Base-by-base conservation (phyloP, 2,113 vertebrate genomes). In the Sula dactylatra region DNA sequence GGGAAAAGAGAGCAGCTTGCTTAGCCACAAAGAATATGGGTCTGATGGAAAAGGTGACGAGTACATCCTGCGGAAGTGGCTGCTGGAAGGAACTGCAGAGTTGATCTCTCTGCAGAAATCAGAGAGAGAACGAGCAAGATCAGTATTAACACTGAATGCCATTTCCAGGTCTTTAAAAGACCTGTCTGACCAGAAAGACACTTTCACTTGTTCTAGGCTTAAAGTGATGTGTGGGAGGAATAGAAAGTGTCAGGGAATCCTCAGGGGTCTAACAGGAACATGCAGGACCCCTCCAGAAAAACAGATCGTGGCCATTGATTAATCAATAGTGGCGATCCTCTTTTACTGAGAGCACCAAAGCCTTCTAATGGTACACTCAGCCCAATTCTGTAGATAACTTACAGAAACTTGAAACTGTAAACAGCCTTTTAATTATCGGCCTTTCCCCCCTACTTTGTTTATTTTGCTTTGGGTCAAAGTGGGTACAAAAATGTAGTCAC, bases 21-120 rank as follows among this genome's bases (percentile, higher is more conserved):
- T 58, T 3, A 84, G 88, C 95, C 88, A 49, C 93, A 72, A 32
- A 78, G 25, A 26, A 9, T 7, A 7, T 0, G 19, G 21, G 50
- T 44, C 64, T 79, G 73, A 29, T 5, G 0, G 76, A 26, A 54
- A 24, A 66, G 45, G 66, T 6, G 0, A 54, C 3, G 2, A 86
- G 79, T n/a, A 34, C 79, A 50, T 90, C 84, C 97, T 91, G 94
- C 7, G 69, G 93, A 85, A 91, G 85, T 42, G 90, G 86, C 52
- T 82, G 73, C 61, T 76, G 82, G 12, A 56, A 64, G 36, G 61
- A 74, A 58, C 44, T 72, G 70, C 62, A 42, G 44, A 74, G 49
- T 6, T 2, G 8, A 20, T 69, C 49, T 52, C 88, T 76, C 54
- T 78, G 71, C 67, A 78, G 44, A 86, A 56, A 90, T 38, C 77